Evolutionary conservation across 2,113 vertebrate species (phyloP).

Genomic region (Epinephelus moara): DNA sequence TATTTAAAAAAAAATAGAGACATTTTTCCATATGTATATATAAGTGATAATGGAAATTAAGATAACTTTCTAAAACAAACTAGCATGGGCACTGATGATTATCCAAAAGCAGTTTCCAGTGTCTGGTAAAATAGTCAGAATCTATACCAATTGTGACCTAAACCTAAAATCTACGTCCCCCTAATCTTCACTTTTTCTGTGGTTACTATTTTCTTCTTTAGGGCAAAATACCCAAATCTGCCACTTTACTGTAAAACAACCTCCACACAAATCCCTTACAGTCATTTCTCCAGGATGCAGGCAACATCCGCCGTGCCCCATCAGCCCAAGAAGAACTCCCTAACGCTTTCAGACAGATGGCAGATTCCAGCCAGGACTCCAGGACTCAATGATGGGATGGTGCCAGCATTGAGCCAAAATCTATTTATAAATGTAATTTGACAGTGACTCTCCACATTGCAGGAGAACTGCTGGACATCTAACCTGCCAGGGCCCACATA

Average conservation of each 20-base stretch:
- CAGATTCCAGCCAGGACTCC: constrained; percentile 61
- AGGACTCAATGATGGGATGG: constrained; percentile 59
- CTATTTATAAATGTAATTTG: constrained; percentile 80
- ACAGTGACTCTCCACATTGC: constrained; percentile 66
- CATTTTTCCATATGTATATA: too few relatives aligned
- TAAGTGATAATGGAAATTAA: too few relatives aligned
- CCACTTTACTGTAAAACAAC: background rate
- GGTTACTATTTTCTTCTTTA: background rate
- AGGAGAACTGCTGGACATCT: constrained; percentile 61
- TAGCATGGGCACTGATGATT: too few relatives aligned
- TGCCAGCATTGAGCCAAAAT: constrained; percentile 66
- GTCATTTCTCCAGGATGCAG: constrained; percentile 4
- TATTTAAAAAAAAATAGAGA: too few relatives aligned
- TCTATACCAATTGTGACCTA: too few relatives aligned
- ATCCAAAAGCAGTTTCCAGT: too few relatives aligned
- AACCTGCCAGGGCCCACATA: constrained; percentile 62
- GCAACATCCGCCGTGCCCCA: constrained; percentile 13
- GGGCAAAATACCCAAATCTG: background rate
- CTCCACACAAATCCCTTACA: background rate
- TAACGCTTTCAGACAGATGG: constrained; percentile 71
- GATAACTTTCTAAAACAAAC: too few relatives aligned
- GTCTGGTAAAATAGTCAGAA: too few relatives aligned
- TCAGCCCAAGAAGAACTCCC: constrained; percentile 36
- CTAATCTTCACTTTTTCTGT: too few relatives aligned
- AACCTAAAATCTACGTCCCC: too few relatives aligned